Conservation (phyloP, 2,888 invertebrate species). For the Caenorhabditis virilis region DNA sequence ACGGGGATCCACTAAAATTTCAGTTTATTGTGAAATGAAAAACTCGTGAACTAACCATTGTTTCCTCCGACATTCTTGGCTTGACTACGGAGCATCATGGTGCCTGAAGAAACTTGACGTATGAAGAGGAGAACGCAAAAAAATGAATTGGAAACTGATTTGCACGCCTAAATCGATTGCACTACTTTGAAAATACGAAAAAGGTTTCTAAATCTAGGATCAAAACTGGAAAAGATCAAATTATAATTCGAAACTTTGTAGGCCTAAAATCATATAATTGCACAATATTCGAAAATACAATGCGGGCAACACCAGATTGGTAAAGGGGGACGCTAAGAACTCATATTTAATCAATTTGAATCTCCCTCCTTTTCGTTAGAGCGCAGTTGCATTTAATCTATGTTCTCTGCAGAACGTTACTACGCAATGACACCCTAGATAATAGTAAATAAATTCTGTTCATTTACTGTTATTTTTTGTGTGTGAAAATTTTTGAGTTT, state of each 20-base stretch:
- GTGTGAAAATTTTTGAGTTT: too few species aligned
- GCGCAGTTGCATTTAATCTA: conserved; percentile 7
- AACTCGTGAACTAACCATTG: background rate
- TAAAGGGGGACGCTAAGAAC: background rate
- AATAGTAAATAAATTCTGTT: too few species aligned
- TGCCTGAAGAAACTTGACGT: background rate
- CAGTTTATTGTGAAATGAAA: background rate
- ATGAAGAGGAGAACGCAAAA: background rate
- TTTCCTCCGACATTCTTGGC: background rate
- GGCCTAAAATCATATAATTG: background rate
- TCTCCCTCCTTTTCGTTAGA: background rate
- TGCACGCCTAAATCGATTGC: too few species aligned
- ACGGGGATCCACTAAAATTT: background rate
- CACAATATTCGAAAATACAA: background rate
- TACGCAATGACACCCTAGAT: too few species aligned
- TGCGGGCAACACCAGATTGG: background rate
- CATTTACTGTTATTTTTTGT: too few species aligned
- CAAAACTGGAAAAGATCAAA: background rate
- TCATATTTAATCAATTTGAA: background rate
- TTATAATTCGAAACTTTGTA: background rate
- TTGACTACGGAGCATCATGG: conserved; percentile 9
- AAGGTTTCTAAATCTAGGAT: background rate
- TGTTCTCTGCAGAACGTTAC: conserved; percentile 15
- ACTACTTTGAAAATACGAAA: too few species aligned
- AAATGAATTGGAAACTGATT: background rate